Percentiles rank a stretch among this genome's conserved stretches.
Conservation (phyloP, 2,888 invertebrate genomes). For the Agrochola macilenta region DNA sequence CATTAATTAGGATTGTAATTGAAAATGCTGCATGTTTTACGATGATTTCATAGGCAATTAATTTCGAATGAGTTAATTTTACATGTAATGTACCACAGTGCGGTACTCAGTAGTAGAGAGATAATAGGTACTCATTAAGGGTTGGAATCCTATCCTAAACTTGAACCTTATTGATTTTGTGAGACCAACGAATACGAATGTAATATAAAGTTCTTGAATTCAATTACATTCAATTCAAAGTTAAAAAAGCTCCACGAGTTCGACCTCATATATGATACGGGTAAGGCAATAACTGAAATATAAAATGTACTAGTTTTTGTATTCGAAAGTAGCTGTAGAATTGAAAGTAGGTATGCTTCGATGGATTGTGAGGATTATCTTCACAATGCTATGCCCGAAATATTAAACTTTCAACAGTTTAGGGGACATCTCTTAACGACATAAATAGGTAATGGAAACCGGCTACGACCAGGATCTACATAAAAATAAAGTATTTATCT, state of each 20-base stretch:
- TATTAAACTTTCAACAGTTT: slow-evolving; percentile 69
- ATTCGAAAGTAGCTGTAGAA: slow-evolving; percentile 43
- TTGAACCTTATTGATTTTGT: slow-evolving; percentile 3
- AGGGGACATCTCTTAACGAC: slow-evolving; percentile 57
- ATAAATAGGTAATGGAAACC: slow-evolving; percentile 65
- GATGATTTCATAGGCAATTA: slow-evolving; percentile 13
- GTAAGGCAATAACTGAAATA: slow-evolving; percentile 64
- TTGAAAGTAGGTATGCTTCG: slow-evolving; percentile 47
- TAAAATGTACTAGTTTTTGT: slow-evolving; percentile 60
- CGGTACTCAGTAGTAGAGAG: not conserved
- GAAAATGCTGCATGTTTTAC: slow-evolving; percentile 14
- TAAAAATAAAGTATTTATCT: slow-evolving; percentile 64
- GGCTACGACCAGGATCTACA: slow-evolving; percentile 42
- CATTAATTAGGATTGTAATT: slow-evolving; percentile 44
- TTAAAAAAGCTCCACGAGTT: slow-evolving; percentile 42
- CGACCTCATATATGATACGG: slow-evolving; percentile 45
- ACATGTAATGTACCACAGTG: not conserved
- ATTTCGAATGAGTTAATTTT: slow-evolving; percentile 4
- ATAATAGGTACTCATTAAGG: not conserved
- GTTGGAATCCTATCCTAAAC: too few relatives aligned
- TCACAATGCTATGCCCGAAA: slow-evolving; percentile 67
- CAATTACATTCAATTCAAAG: slow-evolving; percentile 47
- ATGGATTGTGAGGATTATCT: slow-evolving; percentile 66
- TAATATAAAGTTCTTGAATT: slow-evolving; percentile 35
- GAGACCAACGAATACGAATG: slow-evolving; percentile 8